Evolutionary conservation across 2,797 vertebrate species (phyloP).

Genomic region (Hybognathus amarus): DNA sequence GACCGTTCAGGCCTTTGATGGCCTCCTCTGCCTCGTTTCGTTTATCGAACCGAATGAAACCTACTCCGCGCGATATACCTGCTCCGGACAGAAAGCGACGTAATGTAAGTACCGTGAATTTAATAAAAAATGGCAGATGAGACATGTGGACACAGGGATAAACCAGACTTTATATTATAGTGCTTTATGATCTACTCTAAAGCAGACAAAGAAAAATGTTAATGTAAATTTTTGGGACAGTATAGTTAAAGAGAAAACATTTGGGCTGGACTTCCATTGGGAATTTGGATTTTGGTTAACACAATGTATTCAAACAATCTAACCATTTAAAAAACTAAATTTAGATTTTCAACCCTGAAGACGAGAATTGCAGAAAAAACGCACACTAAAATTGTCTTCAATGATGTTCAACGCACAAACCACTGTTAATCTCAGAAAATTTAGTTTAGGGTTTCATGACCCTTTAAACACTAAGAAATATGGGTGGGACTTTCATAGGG

Average conservation of each 20-base stretch:
- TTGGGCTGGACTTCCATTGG: background rate
- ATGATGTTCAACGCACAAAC: too few species aligned
- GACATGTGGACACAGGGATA: background rate
- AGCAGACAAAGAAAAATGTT: background rate
- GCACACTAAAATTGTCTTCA: too few species aligned
- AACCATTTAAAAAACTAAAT: background rate
- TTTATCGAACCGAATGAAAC: slow-evolving; percentile 98
- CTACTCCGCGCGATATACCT: slow-evolving; percentile 96
- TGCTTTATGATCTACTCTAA: background rate
- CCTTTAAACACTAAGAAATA: background rate
- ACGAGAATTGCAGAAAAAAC: too few species aligned
- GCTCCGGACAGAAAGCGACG: slow-evolving; percentile 66
- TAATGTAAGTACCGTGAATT: slow-evolving; percentile 70
- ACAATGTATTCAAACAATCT: too few species aligned
- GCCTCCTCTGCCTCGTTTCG: slow-evolving; percentile 96
- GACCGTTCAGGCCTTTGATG: slow-evolving; percentile 94
- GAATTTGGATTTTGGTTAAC: background rate
- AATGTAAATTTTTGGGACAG: too few species aligned
- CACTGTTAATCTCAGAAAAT: too few species aligned
- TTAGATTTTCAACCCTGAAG: too few species aligned
- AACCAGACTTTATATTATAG: background rate
- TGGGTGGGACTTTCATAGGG: background rate
- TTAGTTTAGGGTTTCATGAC: too few species aligned
- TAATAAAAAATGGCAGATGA: background rate
- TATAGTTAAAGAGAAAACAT: too few species aligned